These are phyloP conservation scores for Drosophila setosimentum DNA, from an alignment of 2,888 invertebrate species.

Conservation along the genomic window DNA sequence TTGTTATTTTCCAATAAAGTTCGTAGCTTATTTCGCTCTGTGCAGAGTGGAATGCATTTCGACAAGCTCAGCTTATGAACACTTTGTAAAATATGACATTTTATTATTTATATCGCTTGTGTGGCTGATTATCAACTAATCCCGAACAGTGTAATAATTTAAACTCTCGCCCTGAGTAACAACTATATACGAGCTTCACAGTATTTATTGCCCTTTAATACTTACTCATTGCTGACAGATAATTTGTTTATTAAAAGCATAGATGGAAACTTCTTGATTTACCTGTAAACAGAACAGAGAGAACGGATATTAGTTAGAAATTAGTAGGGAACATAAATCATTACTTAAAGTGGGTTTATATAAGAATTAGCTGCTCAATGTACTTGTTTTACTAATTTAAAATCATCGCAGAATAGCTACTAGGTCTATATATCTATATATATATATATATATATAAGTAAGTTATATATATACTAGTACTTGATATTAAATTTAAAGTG, in stretches of 20 bases:
- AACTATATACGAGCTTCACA: neutral
- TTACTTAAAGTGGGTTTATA: slow-evolving; percentile 33
- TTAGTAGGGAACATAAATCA: slow-evolving; percentile 44
- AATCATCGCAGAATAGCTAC: neutral
- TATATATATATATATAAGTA: too few relatives aligned
- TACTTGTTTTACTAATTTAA: neutral
- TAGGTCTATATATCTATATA: too few relatives aligned
- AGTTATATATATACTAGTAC: too few relatives aligned
- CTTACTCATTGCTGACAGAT: slow-evolving; percentile 34
- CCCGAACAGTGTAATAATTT: neutral
- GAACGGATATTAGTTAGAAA: slow-evolving; percentile 11
- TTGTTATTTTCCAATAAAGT: slow-evolving; percentile 13
- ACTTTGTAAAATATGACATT: neutral
- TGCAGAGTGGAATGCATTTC: neutral
- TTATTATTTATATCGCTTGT: neutral
- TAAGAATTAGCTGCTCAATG: neutral
- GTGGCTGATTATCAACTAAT: neutral
- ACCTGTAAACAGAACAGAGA: slow-evolving; percentile 53
- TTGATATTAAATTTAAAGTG: neutral
- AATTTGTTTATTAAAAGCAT: slow-evolving; percentile 49
- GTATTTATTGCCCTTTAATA: neutral
- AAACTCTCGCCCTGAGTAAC: neutral
- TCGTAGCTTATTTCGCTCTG: neutral
- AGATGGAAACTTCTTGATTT: slow-evolving; percentile 40
- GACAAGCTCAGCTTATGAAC: neutral